Base-by-base conservation (phyloP, 2,113 vertebrate species). In the Dunckerocampus dactyliophorus region DNA sequence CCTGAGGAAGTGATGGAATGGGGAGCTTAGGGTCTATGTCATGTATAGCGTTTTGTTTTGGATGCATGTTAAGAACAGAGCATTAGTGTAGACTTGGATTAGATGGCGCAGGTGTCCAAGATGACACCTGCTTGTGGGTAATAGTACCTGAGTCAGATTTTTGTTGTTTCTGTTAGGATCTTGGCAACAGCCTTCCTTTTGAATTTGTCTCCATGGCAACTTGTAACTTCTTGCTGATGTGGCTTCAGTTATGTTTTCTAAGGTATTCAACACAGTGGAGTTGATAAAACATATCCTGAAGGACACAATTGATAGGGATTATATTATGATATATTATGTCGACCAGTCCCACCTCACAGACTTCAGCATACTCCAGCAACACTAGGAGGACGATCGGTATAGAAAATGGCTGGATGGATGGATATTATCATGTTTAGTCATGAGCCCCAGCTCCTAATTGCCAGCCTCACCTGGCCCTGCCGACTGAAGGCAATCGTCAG, bases 141-240 rank as follows among this genome's bases (percentile, higher is more conserved):
- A 62, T 51, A 62, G 51, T 37, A 80, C 8, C 52, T 82, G 72
- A 79, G 62, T 79, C 76, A 79, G 39, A 69, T 69, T 47, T 45
- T 70, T 79, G 76, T 37, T n/a, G 24, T 37, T 37, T 31, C 51
- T 10, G 62, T 65, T 64, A 48, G 69, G 56, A 65, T 72, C 55
- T 72, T 31, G 56, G 47, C 42, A 69, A 69, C 80, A 17, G 10
- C 45, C 46, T 71, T 58, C 54, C 53, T 67, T 43, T 58, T 70
- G 37, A 69, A 75, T 72, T 22, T 63, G 75, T 85, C 73, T 82
- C 81, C 66, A 84, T 82, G 63, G 65, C 53, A 80, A 85, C 80
- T 45, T 65, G 63, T 84, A 72, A 75, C 71, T 77, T 78, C 59
- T 45, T 71, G 50, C 49, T 57, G 69, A 70, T 54, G 50, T 28